Evolutionary conservation across 2,113 vertebrate genomes (phyloP), one percentile per base, ranked within the genome.

Genomic region (Balaeniceps rex): DNA sequence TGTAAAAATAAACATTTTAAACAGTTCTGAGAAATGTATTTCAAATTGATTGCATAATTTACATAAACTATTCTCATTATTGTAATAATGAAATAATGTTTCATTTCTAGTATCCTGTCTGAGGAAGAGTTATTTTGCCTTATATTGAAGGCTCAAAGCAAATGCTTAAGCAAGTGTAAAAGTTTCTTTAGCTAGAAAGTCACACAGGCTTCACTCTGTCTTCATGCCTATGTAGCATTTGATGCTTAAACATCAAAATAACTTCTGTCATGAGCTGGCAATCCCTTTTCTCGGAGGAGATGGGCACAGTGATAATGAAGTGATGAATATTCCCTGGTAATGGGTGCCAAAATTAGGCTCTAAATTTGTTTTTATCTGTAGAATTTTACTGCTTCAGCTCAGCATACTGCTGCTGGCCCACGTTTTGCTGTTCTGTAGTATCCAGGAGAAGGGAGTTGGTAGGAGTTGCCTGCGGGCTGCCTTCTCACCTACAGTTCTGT

Each of bases 221-320:
- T 69, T 63, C 8, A 1, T 79, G 47, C 15, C 16, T 44, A 8
- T 19, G 26, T 68, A 52, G 31, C 23, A 23, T 75, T 63, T 66
- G 49, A 46, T 88, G n/a, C 46, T 65, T 58, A 19, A 77, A 19
- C n/a, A 55, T 57, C 14, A 31, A 54, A 75, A 42, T 85, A 40
- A 40, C 38, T 93, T 51, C 5, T 21, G 14, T 70, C 54, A 8
- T 15, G 18, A 61, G 24, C 29, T 77, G 75, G n/a, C 29, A 42
- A 1, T 65, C 17, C 44, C 28, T 34, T n/a, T 84, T 79, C 21
- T 69, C 47, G 26, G n/a, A 29, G 34, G 65, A 79, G 40, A 26
- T 0, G 8, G 63, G 12, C 1, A 2, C 57, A 46, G 33, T 1
- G 3, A 15, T 65, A n/a, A 63, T 49, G 5, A 54, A 22, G 34